Percentiles rank a stretch among this genome's conserved stretches.
Evolutionary conservation across 2,888 invertebrate species (phyloP).

Genomic region (Choreutis nemorana): DNA sequence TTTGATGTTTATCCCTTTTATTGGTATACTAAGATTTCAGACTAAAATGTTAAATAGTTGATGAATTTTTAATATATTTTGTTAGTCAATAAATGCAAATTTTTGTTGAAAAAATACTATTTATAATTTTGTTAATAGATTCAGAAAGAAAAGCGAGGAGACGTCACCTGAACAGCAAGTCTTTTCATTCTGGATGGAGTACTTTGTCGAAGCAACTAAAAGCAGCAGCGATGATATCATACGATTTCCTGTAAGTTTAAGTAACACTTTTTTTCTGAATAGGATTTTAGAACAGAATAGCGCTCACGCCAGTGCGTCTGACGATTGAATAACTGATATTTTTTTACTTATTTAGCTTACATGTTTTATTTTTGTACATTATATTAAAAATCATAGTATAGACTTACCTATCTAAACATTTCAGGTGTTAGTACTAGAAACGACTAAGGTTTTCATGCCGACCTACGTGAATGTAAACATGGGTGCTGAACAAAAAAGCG

Average conservation of each 20-base stretch:
- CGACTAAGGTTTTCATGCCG: slow-evolving; percentile 92
- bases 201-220: slow-evolving; percentile 94
- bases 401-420: not conserved
- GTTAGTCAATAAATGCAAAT: too few species aligned
- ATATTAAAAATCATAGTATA: not conserved
- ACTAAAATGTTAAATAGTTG: too few species aligned
- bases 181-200: slow-evolving; percentile 98
- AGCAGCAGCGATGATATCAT: slow-evolving; percentile 81
- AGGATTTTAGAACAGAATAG: not conserved
- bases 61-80: too few species aligned
- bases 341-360: not conserved
- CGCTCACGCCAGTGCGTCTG: not conserved
- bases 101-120: too few species aligned
- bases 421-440: slow-evolving; percentile 86
- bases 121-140: slow-evolving; percentile 65
- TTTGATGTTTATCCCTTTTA: too few species aligned
- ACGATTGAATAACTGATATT: not conserved
- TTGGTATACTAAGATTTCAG: too few species aligned
- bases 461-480: slow-evolving; percentile 95
- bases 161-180: slow-evolving; percentile 84
- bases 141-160: slow-evolving; percentile 83
- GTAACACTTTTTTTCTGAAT: not conserved
- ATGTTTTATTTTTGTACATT: not conserved
- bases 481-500: slow-evolving; percentile 91
- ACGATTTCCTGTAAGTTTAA: slow-evolving; percentile 82